Percentiles rank a stretch among this genome's conserved stretches.
phyloP scores from a whole-genome alignment of 2,888 invertebrate genomes.

The Ptychoptera contaminata region DNA sequence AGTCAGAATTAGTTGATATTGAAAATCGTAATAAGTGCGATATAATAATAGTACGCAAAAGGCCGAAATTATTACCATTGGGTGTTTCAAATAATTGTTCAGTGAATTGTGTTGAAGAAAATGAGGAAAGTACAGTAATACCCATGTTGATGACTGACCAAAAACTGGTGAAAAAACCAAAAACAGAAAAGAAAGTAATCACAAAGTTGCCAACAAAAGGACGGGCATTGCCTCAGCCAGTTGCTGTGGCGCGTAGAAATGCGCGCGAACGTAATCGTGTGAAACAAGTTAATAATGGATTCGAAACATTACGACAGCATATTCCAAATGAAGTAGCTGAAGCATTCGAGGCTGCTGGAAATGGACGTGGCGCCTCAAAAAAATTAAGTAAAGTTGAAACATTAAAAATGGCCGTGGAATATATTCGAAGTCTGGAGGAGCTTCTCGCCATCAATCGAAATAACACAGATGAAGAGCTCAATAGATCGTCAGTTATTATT shows the following conservation, averaged over 20 bases:
- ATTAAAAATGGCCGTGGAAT: slow-evolving; percentile 77
- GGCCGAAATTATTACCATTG: slow-evolving; percentile 31
- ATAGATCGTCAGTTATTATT: background rate
- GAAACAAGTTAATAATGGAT: slow-evolving; percentile 83
- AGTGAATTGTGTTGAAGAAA: background rate
- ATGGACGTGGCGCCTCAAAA: slow-evolving; percentile 45
- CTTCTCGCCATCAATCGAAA: slow-evolving; percentile 52
- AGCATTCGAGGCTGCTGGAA: slow-evolving; percentile 45
- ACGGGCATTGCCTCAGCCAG: slow-evolving; percentile 38
- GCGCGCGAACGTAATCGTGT: slow-evolving; percentile 86
- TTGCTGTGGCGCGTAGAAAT: slow-evolving; percentile 76
- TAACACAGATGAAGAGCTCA: background rate
- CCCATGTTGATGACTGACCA: too few species aligned
- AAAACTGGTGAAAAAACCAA: too few species aligned
- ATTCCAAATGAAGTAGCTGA: slow-evolving; percentile 71
- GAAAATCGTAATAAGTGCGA: slow-evolving; percentile 24
- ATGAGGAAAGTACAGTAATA: too few species aligned
- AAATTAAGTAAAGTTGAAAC: slow-evolving; percentile 82
- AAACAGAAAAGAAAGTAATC: too few species aligned
- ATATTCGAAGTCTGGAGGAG: slow-evolving; percentile 66
- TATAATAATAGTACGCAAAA: slow-evolving; percentile 39
- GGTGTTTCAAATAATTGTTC: slow-evolving; percentile 15
- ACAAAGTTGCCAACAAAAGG: too few species aligned
- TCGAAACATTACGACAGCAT: slow-evolving; percentile 71
- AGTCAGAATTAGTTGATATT: background rate